These are phyloP conservation scores for Pygoscelis antarcticus DNA, from an alignment of 2,113 vertebrate genomes.

Conservation along the genomic window DNA sequence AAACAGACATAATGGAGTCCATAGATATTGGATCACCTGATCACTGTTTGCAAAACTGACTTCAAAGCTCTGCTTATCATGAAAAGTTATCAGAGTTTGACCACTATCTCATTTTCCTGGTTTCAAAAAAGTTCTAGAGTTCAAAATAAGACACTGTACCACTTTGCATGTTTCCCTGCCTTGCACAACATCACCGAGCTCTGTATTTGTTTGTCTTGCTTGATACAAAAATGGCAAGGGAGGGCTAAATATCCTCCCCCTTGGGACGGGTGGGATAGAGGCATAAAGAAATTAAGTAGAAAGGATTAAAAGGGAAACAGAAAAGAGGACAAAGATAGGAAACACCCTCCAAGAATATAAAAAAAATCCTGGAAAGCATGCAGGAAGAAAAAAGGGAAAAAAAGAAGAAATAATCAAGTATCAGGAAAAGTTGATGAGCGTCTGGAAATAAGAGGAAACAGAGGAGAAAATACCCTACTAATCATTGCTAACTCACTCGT, in stretches of 20 bases:
- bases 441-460: not conserved
- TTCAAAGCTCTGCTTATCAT: not conserved
- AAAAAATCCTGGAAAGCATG: not conserved
- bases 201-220: not conserved
- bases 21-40: not conserved
- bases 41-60: not conserved
- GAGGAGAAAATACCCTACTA: not conserved
- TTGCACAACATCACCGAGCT: not conserved
- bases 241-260: not conserved
- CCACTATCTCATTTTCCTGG: not conserved
- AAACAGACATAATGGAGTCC: not conserved
- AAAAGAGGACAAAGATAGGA: not conserved
- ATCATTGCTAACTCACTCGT: not conserved
- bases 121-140: not conserved
- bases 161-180: not conserved
- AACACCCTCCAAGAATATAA: not conserved
- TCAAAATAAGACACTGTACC: not conserved
- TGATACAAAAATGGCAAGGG: not conserved
- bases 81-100: not conserved
- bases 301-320: not conserved
- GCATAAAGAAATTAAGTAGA: not conserved
- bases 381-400: fast-evolving
- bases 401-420: not conserved
- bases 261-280: not conserved
- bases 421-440: not conserved